A percentile compares a stretch with the other conserved stretches of the same genome.
Evolutionary conservation across 2,797 vertebrate species (phyloP).

Genomic region (Xyrichtys novacula): DNA sequence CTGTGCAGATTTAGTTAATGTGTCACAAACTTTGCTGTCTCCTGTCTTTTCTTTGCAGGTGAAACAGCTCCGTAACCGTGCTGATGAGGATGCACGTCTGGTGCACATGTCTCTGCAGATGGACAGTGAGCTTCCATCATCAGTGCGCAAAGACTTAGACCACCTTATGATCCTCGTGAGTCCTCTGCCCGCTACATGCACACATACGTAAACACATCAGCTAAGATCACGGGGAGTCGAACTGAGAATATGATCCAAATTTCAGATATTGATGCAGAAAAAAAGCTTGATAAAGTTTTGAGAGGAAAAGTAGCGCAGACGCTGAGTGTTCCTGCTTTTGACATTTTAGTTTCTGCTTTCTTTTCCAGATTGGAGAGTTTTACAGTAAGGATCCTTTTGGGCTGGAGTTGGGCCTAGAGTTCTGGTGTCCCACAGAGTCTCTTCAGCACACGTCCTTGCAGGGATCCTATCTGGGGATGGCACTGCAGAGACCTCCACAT

Average conservation of each 20-base stretch:
- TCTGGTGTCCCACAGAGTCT: conserved; percentile 97
- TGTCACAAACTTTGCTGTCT: background rate
- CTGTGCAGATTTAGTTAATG: background rate
- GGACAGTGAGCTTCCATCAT: conserved; percentile 93
- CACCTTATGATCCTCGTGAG: conserved; percentile 94
- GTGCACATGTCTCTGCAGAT: conserved; percentile 97
- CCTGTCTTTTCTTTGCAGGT: conserved; percentile 82
- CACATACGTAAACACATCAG: background rate
- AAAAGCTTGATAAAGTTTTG: too few species aligned
- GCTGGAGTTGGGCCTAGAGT: conserved; percentile 94
- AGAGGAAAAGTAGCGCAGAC: too few species aligned
- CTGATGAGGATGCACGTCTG: conserved; percentile 96
- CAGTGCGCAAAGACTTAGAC: conserved; percentile 92
- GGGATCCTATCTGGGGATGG: conserved; percentile 94
- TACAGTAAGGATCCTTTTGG: conserved; percentile 93
- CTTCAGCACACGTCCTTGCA: conserved; percentile 93
- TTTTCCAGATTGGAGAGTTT: conserved; percentile 91
- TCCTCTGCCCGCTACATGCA: background rate
- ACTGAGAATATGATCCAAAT: background rate
- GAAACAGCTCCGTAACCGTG: conserved; percentile 96
- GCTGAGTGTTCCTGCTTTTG: background rate
- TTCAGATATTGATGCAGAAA: background rate
- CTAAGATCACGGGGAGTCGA: background rate
- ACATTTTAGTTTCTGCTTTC: conserved; percentile 9
- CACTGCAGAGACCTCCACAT: conserved; percentile 95